phyloP scores from a whole-genome alignment of 2,888 invertebrate genomes.

The Amphipyra tragopoginis region DNA sequence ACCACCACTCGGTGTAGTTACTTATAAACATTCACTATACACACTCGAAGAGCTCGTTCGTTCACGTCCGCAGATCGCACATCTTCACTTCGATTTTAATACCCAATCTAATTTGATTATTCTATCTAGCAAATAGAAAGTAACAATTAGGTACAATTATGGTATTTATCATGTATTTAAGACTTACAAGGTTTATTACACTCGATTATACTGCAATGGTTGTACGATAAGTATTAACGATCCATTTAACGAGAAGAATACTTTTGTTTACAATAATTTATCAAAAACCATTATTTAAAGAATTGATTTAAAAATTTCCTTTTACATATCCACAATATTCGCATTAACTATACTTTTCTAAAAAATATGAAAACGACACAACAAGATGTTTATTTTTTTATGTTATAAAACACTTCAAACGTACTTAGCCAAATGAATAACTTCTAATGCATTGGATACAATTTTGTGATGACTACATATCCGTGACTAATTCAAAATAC shows the following conservation, averaged over 20 bases:
- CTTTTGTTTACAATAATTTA: constrained; percentile 84
- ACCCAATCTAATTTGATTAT: constrained; percentile 89
- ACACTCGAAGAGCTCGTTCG: constrained; percentile 63
- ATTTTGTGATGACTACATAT: constrained; percentile 86
- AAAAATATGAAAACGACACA: constrained; percentile 88
- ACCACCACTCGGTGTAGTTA: constrained; percentile 29
- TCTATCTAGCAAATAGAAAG: constrained; percentile 90
- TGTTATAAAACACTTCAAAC: constrained; percentile 80
- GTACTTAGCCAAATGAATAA: constrained; percentile 82
- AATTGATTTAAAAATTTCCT: constrained; percentile 75
- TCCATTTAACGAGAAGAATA: constrained; percentile 83
- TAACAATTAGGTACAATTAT: constrained; percentile 89
- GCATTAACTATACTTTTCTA: constrained; percentile 81
- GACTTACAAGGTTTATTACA: constrained; percentile 78
- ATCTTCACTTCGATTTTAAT: constrained; percentile 76
- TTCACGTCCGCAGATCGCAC: constrained; percentile 78
- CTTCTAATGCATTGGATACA: constrained; percentile 79
- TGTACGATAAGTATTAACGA: constrained; percentile 83
- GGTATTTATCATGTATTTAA: constrained; percentile 78
- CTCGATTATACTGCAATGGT: constrained; percentile 82
- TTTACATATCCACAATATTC: constrained; percentile 79
- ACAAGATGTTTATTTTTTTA: constrained; percentile 81
- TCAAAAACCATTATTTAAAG: constrained; percentile 76
- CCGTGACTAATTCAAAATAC: constrained; percentile 82
- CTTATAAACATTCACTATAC: constrained; percentile 57